Conservation (phyloP, 92 coral and sea anemone species). For the Parazoanthus swiftii region DNA sequence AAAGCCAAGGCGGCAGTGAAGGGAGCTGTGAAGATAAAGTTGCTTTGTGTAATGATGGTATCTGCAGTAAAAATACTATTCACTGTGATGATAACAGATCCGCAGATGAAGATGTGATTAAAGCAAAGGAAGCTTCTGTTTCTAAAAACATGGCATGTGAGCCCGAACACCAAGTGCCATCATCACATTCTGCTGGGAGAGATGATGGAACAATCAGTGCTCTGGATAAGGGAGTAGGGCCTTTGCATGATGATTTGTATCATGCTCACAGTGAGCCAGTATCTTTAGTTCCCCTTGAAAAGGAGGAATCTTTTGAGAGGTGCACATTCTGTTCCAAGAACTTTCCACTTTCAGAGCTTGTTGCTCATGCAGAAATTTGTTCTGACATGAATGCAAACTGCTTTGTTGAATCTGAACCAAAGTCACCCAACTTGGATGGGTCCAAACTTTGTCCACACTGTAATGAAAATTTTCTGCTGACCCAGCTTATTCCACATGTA, state of each 20-base stretch:
- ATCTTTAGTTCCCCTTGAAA: slow-evolving; percentile 27
- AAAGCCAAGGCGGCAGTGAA: slow-evolving; percentile 6
- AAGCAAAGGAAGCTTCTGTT: neutral
- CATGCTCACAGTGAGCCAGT: neutral
- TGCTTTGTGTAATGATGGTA: neutral
- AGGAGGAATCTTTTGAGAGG: slow-evolving; percentile 52
- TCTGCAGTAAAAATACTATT: neutral
- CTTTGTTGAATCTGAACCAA: slow-evolving; percentile 20
- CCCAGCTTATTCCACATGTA: slow-evolving; percentile 50
- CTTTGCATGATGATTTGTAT: neutral
- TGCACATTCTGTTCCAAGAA: slow-evolving; percentile 52
- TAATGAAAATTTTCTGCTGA: slow-evolving; percentile 28
- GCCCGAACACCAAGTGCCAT: neutral
- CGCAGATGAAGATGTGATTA: neutral
- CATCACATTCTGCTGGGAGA: neutral
- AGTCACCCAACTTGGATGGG: slow-evolving; percentile 1
- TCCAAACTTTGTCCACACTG: slow-evolving; percentile 51
- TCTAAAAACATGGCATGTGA: too few relatives aligned
- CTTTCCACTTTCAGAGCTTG: slow-evolving; percentile 43
- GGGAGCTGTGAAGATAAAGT: slow-evolving; percentile 35
- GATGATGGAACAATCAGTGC: neutral
- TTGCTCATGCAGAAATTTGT: slow-evolving; percentile 40
- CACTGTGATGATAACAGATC: neutral
- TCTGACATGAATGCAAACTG: slow-evolving; percentile 34
- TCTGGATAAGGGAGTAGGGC: neutral